These are phyloP conservation scores for Catocala nupta DNA, from an alignment of 2,888 invertebrate species.

Conservation along the genomic window DNA sequence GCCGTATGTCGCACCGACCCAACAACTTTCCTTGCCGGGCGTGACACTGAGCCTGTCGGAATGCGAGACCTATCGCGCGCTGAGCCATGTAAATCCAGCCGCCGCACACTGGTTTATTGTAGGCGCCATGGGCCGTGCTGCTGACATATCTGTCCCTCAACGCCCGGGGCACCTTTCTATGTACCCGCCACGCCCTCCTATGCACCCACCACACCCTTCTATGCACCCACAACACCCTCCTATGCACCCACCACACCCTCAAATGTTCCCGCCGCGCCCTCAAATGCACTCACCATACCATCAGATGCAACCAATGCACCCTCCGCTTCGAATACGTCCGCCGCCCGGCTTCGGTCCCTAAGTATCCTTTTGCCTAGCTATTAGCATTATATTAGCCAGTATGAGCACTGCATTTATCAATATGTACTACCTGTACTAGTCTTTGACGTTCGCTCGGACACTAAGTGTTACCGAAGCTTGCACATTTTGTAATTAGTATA, in stretches of 20 bases:
- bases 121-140: constrained; percentile 58
- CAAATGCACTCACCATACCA: constrained; percentile 26
- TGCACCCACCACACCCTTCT: constrained; percentile 12
- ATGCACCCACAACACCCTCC: constrained; percentile 31
- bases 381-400: background rate
- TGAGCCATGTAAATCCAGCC: constrained; percentile 59
- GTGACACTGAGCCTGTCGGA: constrained; percentile 62
- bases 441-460: no score
- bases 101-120: constrained; percentile 71
- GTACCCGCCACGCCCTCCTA: constrained; percentile 32
- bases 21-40: constrained; percentile 11
- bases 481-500: no score
- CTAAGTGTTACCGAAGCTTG: no score
- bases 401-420: background rate
- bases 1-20: constrained; percentile 8
- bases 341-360: constrained; percentile 51
- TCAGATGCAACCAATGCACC: constrained; percentile 22
- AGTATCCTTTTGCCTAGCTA: background rate
- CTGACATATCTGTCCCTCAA: constrained; percentile 17
- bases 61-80: constrained; percentile 62
- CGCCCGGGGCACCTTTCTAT: constrained; percentile 3
- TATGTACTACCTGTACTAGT: background rate
- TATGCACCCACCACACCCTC: constrained; percentile 27
- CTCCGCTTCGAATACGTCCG: constrained; percentile 18
- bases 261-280: constrained; percentile 15